These are phyloP conservation scores for Corythornis madagascariensis DNA, from an alignment of 2,113 vertebrate genomes.

Conservation along the genomic window DNA sequence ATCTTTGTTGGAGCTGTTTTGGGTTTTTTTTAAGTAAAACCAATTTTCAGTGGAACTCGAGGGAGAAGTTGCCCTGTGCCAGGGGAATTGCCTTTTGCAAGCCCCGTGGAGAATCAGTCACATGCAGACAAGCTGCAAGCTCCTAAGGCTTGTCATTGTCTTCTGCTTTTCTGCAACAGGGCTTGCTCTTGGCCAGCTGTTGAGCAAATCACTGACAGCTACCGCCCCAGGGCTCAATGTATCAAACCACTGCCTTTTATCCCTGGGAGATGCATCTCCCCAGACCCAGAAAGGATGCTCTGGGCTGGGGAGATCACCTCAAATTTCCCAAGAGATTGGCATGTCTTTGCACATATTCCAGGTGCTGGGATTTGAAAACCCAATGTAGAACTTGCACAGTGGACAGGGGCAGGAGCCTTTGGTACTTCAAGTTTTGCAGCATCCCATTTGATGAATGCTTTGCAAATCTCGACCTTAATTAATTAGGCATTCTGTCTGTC, in stretches of 20 bases:
- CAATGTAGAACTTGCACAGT: rapidly evolving
- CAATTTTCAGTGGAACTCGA: rapidly evolving
- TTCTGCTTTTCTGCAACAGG: background rate
- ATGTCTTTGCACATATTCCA: rapidly evolving
- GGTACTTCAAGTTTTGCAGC: background rate
- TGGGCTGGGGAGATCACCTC: background rate
- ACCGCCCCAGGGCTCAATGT: rapidly evolving
- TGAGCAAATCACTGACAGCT: rapidly evolving
- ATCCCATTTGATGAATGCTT: background rate
- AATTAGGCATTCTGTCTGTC: background rate
- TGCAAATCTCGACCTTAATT: background rate
- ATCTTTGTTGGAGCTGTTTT: background rate
- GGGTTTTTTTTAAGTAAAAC: background rate
- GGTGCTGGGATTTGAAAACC: background rate
- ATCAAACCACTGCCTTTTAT: rapidly evolving
- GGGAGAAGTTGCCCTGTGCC: background rate
- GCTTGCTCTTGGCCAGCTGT: background rate
- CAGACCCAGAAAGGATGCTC: rapidly evolving
- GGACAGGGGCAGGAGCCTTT: background rate
- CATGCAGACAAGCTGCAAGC: background rate
- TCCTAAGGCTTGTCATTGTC: background rate
- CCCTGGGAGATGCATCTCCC: too few species aligned
- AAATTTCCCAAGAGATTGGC: background rate
- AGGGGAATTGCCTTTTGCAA: background rate
- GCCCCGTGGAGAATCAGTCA: background rate